Conservation (phyloP, 2,888 invertebrate genomes). For the Sphecodes monilicornis region DNA sequence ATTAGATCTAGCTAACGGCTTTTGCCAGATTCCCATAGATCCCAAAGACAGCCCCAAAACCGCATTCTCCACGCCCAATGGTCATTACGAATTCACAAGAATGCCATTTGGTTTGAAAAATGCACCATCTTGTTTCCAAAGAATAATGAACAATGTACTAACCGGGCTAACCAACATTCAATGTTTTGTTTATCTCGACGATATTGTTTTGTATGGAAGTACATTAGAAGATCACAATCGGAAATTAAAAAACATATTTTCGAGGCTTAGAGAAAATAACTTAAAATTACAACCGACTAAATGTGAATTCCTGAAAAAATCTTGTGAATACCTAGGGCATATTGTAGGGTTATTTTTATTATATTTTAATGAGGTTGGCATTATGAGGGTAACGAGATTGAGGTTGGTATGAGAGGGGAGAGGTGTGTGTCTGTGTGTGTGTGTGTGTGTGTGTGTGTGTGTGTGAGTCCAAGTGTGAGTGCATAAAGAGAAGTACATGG, state of each 20-base stretch:
- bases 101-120: conserved; percentile 12
- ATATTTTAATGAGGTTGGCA: too few species aligned
- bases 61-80: conserved; percentile 14
- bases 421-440: too few species aligned
- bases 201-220: conserved; percentile 43
- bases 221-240: conserved; percentile 40
- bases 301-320: conserved; percentile 32
- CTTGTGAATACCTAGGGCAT: conserved; percentile 65
- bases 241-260: conserved; percentile 39
- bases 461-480: too few species aligned
- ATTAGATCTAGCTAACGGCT: conserved; percentile 12
- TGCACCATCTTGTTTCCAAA: conserved; percentile 63
- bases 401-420: too few species aligned
- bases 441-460: too few species aligned
- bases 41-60: conserved; percentile 13
- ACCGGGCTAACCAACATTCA: conserved; percentile 36
- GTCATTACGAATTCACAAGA: conserved; percentile 12
- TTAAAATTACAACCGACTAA: conserved; percentile 18
- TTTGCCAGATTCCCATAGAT: conserved; percentile 12
- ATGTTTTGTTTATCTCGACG: conserved; percentile 22
- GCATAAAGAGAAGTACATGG: too few species aligned
- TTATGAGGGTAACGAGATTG: too few species aligned
- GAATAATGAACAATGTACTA: too few species aligned
- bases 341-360: too few species aligned
- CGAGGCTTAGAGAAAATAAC: conserved; percentile 17